Base-by-base conservation (phyloP, 2,113 vertebrate genomes). In the Sclerurus mexicanus region DNA sequence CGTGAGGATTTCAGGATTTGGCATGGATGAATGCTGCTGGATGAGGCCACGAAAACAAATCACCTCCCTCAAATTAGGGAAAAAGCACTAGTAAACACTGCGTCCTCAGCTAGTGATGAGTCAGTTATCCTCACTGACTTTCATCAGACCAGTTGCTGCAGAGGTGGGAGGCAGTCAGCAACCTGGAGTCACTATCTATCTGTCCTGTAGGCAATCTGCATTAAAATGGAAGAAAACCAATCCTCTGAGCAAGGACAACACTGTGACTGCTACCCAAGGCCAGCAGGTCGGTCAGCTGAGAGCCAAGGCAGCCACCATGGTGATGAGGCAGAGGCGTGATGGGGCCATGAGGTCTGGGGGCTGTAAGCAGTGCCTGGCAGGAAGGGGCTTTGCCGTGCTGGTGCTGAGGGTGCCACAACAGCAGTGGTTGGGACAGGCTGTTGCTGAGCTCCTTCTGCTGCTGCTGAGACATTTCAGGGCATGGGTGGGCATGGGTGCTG, bases 331-430 rank as follows among this genome's bases (percentile, higher is more conserved):
- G 72, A 35, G 0, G 0, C 14, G 35, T 25, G 47, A 24, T 4
- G 42, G 22, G 42, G 30, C 25, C 0, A 0, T 1, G 49, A n/a
- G 40, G 22, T 27, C 10, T 28, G 67, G 10, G 47, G 47, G 22
- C 23, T 2, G 3, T 9, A 19, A 53, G 30, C 58, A 44, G 17
- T 59, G 58, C 37, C 67, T 39, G 40, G 19, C 21, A 24, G 19
- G 39, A 42, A 7, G 2, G 56, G 33, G 49, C n/a, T 77, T 59
- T 82, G 35, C 7, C 1, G 0, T 13, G 80, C 39, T 67, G 58
- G 63, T 55, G 10, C 62, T 17, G 69, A 42, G 60, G 52, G 23
- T 24, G 20, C 37, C 31, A 49, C 28, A 55, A 0, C 22, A 46
- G 60, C 66, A 37, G 47, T 9, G 30, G 10, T 46, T 44, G 60